These are phyloP conservation scores for Sinella curviseta DNA, from an alignment of 1,140 invertebrate genomes.

Conservation along the genomic window DNA sequence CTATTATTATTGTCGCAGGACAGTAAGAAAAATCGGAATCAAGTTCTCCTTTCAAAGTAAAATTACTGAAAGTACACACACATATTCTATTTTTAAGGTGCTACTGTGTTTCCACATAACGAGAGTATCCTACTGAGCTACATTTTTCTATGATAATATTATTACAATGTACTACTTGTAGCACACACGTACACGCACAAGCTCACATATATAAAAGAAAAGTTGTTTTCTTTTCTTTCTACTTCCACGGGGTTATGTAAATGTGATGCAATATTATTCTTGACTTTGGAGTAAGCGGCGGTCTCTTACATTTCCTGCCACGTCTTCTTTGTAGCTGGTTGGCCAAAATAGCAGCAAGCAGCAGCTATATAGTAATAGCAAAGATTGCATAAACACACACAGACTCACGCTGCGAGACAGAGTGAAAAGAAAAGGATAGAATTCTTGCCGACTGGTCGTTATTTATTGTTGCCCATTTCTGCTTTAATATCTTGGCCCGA, in stretches of 20 bases:
- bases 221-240: neutral
- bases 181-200: neutral
- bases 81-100: too few relatives aligned
- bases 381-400: too few relatives aligned
- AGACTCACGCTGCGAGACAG: too few relatives aligned
- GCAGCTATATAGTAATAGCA: neutral
- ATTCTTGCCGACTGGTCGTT: constrained; percentile 25
- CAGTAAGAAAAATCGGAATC: too few relatives aligned
- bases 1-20: too few relatives aligned
- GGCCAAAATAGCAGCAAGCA: neutral
- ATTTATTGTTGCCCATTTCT: constrained; percentile 26
- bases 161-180: too few relatives aligned
- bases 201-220: neutral
- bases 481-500: constrained; percentile 25
- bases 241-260: constrained; percentile 21
- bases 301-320: constrained; percentile 20
- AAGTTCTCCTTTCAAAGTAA: too few relatives aligned
- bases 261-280: constrained; percentile 21
- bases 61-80: too few relatives aligned
- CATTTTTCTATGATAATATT: too few relatives aligned
- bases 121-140: too few relatives aligned
- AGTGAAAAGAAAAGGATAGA: constrained; percentile 17
- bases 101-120: too few relatives aligned
- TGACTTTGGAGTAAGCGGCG: neutral
- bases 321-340: neutral